These are phyloP conservation scores for Chrysolina oricalcia DNA, from an alignment of 2,888 invertebrate species.

Conservation along the genomic window DNA sequence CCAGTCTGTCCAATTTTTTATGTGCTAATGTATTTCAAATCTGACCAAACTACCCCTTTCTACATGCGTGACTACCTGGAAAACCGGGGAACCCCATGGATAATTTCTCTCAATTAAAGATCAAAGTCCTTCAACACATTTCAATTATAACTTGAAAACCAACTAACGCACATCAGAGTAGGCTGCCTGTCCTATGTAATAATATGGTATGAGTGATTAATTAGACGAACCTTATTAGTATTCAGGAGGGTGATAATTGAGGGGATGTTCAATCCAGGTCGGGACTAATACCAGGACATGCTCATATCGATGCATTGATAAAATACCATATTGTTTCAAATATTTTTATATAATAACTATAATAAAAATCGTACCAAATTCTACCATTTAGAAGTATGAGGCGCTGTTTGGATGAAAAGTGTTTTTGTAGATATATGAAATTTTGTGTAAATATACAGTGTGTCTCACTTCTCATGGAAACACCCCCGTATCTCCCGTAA, in stretches of 20 bases:
- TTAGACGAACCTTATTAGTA: not conserved
- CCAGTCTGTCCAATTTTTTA: no score
- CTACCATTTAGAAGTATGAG: no score
- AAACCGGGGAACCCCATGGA: not conserved
- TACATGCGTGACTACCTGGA: not conserved
- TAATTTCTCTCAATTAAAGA: not conserved
- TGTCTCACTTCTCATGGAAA: no score
- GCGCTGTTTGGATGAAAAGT: no score
- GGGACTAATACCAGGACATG: no score
- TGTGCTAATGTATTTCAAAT: not conserved
- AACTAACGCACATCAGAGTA: not conserved
- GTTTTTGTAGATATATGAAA: no score
- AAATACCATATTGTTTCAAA: no score
- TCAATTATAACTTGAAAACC: conserved; percentile 2
- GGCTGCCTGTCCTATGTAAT: not conserved
- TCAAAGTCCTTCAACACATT: not conserved
- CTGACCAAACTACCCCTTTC: not conserved
- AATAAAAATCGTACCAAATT: no score
- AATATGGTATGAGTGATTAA: not conserved
- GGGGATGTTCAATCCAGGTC: not conserved
- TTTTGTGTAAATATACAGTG: no score
- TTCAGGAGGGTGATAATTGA: not conserved
- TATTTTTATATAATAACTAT: no score
- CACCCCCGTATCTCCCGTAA: no score
- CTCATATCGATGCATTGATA: no score